Base-by-base conservation (phyloP, 2,113 vertebrate genomes). In the Tichodroma muraria region DNA sequence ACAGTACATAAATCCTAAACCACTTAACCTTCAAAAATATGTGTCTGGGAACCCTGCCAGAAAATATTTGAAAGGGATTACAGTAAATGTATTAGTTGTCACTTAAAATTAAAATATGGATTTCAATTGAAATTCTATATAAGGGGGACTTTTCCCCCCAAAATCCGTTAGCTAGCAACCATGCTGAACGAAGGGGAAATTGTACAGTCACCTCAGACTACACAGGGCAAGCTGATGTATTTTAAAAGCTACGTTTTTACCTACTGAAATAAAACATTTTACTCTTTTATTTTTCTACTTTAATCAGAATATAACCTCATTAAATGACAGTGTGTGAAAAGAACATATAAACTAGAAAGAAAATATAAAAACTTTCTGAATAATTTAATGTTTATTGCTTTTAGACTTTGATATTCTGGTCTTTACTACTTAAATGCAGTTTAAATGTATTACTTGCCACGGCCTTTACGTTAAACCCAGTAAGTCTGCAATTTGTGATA, bases 391-490 rank as follows among this genome's bases (percentile, higher is more conserved):
- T 95, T 97, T 97, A 97, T 97, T 93, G 77, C 88, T 81, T 64
- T 86, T 54, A 88, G 77, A 94, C 87, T 97, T 97, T 95, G 91
- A 96, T 95, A 94, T 68, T 90, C 88, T 88, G 95, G 85, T 95
- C 88, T 94, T 94, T 82, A 97, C 95, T 95, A 94, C 96, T 98
- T 97, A 97, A 97, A 96, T 81, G 97, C 88, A 96, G 86, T 98
- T 97, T 97, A 98, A 97, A 98, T 97, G 93, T 97, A 98, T 97
- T 96, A 97, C 90, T 97, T 96, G 86, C 87, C 90, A 94, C 17
- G 83, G 94, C 95, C 94, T 91, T 93, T 78, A 93, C 75, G 84
- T 95, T 93, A 97, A 97, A 97, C 53, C 50, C 96, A 97, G 53
- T 68, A 94, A 95, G 87, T 69, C 90, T 97, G 93, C 95, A 94